Evolutionary conservation across 2,888 invertebrate species (phyloP).

Genomic region (Nomada hirtipes): DNA sequence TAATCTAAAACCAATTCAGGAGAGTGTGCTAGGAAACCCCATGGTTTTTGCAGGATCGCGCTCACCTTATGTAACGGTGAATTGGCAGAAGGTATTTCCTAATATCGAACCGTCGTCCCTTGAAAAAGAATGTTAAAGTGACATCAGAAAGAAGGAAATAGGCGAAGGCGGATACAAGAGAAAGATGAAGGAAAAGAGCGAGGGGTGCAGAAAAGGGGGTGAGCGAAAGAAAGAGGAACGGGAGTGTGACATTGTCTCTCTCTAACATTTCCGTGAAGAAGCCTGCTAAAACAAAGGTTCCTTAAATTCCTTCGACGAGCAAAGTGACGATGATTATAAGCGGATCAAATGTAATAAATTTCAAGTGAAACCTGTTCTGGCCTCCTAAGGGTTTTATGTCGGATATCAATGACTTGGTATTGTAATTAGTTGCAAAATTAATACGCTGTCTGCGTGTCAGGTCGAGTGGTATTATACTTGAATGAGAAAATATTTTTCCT

Average conservation of each 20-base stretch:
- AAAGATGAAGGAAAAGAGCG: conserved; percentile 5
- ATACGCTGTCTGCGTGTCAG: too few relatives aligned
- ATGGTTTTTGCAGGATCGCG: conserved; percentile 66
- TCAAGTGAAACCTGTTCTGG: not conserved
- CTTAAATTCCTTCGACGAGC: conserved; percentile 18
- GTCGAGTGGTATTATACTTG: too few relatives aligned
- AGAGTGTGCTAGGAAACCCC: conserved; percentile 51
- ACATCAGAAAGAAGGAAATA: conserved; percentile 46
- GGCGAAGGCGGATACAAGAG: conserved; percentile 1
- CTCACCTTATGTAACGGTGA: conserved; percentile 69
- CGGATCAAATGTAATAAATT: not conserved
- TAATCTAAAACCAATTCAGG: conserved; percentile 65
- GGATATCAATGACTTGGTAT: not conserved
- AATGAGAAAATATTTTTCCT: too few relatives aligned
- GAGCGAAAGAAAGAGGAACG: not conserved
- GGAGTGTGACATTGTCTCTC: conserved; percentile 9
- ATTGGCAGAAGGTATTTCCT: conserved; percentile 76
- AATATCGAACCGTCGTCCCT: conserved; percentile 72
- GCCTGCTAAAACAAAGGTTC: conserved; percentile 58
- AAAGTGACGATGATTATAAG: conserved; percentile 9
- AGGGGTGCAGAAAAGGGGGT: not conserved
- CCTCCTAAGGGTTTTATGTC: not conserved
- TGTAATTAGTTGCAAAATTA: not conserved
- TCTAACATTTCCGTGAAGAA: conserved; percentile 31
- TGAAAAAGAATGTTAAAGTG: conserved; percentile 70